Percentiles rank a stretch among this genome's conserved stretches.
Evolutionary conservation across 2,113 vertebrate genomes (phyloP).

Genomic region (Tachycineta bicolor): DNA sequence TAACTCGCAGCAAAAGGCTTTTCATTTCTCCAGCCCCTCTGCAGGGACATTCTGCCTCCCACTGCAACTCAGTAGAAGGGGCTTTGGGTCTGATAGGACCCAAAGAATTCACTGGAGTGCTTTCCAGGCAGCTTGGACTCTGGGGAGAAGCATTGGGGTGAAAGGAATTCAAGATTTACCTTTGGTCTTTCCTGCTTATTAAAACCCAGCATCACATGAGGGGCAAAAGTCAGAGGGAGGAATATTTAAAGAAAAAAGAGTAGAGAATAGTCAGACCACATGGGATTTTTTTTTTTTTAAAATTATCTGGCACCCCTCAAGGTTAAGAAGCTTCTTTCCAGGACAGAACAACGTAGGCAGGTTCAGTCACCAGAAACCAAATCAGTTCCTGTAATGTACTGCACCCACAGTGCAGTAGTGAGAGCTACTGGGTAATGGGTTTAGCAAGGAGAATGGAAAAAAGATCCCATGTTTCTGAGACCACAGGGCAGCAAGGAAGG

Average conservation of each 20-base stretch:
- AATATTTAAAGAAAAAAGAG: neutral
- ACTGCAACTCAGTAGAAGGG: neutral
- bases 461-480: neutral
- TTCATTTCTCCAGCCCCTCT: neutral
- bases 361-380: neutral
- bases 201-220: neutral
- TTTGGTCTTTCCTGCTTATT: neutral
- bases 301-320: neutral
- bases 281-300: neutral
- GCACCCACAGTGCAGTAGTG: rapidly evolving
- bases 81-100: neutral
- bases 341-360: neutral
- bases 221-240: neutral
- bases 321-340: neutral
- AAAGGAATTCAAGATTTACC: neutral
- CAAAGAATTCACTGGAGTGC: neutral
- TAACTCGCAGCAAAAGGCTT: neutral
- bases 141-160: rapidly evolving
- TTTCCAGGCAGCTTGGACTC: neutral
- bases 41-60: neutral
- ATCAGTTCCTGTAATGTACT: neutral
- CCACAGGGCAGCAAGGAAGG: neutral
- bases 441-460: neutral
- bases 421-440: neutral
- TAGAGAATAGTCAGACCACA: neutral